Evolutionary conservation across 2,113 vertebrate species (phyloP).

Genomic region (Dasypus novemcinctus): DNA sequence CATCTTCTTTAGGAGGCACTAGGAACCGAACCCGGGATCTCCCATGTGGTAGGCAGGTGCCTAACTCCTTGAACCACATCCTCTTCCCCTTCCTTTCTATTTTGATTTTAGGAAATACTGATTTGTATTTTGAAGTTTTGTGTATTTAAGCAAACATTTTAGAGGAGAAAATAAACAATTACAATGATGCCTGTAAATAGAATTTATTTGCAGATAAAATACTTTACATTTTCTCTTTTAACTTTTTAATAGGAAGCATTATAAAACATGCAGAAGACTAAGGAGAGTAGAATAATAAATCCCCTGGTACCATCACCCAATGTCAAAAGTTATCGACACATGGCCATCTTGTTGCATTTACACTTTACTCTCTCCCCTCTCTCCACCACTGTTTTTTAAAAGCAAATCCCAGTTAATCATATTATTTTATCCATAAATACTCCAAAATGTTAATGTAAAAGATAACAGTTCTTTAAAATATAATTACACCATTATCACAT

Average conservation of each 20-base stretch:
- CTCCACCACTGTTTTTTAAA: neutral
- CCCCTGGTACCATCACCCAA: neutral
- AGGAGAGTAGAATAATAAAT: neutral
- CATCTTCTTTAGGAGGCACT: no score
- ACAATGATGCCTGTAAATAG: neutral
- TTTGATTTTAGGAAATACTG: constrained; percentile 1
- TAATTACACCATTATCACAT: neutral
- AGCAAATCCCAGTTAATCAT: neutral
- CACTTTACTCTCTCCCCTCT: neutral
- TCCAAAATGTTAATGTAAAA: neutral
- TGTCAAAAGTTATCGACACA: neutral
- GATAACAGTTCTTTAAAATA: constrained; percentile 4
- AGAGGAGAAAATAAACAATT: constrained; percentile 26
- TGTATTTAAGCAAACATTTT: neutral
- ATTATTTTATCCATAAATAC: neutral
- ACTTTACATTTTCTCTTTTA: neutral
- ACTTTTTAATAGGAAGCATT: neutral
- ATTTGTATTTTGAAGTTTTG: neutral
- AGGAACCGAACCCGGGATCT: no score
- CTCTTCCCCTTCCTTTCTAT: neutral
- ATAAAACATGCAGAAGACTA: neutral
- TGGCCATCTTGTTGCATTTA: neutral
- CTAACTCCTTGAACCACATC: no score
- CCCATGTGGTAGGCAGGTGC: no score
- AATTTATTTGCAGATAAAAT: constrained; percentile 34